Evolutionary conservation across 2,888 invertebrate genomes (phyloP), one percentile per base, ranked within the genome.

Genomic region (Heliconius aoede): DNA sequence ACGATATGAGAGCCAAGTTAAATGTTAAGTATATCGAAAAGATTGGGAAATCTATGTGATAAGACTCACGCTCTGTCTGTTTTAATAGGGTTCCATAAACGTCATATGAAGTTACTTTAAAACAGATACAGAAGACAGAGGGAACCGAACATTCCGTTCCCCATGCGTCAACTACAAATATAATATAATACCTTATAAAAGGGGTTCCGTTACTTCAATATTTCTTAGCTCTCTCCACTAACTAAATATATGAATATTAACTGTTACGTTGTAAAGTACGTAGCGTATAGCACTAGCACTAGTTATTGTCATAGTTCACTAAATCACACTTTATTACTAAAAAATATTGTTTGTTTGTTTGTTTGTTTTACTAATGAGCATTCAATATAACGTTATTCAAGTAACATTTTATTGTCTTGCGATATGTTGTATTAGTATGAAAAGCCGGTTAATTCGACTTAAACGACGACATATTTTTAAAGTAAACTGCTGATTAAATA

Each of bases 221-320:
- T n/a, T 30, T 24, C 55, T 40, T 15, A 69, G 13, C 32, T 24
- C 65, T n/a, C n/a, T 36, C 21, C 64, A 36, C 1, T 24, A 36
- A 8, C 5, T 24, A 24, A 65, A 15, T 65, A 2, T 40, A 24
- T 36, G 11, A 36, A 24, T n/a, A 55, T 68, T 21, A 26, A 15
- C 40, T 18, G 26, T 26, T 21, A 30, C 28, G 26, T 18, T 55
- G 58, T 58, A 55, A 21, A 32, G 24, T 32, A 36, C 9, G n/a
- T n/a, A n/a, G n/a, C n/a, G n/a, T n/a, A n/a, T n/a, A n/a, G n/a
- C 71, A 60, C 71, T 36, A 24, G 24, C 60, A 72, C 58, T 24
- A 36, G 36, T 61, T 72, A 61, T 60, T 72, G 72, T 72, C 60
- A 36, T 26, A 28, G 21, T 72, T 72, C 60, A 72, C 72, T 21